Conservation (phyloP, 2,888 invertebrate genomes). For the Teleiodes luculella region DNA sequence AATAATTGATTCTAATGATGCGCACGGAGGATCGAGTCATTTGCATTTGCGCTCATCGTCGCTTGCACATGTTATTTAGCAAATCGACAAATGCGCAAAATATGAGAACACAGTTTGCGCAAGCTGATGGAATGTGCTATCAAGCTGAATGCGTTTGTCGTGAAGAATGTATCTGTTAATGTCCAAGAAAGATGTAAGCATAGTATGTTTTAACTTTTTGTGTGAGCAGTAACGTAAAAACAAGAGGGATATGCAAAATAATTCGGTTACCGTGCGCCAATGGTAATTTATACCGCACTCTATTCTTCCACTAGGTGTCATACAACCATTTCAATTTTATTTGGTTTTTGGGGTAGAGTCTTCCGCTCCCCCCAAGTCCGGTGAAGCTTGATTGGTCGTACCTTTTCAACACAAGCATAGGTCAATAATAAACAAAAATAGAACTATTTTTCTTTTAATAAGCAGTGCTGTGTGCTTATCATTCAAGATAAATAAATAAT, state of each 20-base stretch:
- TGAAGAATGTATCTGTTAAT: neutral
- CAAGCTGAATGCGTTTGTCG: neutral
- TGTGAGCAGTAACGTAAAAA: neutral
- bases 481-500: too few species aligned
- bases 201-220: neutral
- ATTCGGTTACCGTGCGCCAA: neutral
- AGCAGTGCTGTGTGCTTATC: too few species aligned
- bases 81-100: slow-evolving; percentile 42
- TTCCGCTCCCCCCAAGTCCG: too few species aligned
- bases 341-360: too few species aligned
- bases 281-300: neutral
- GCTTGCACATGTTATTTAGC: slow-evolving; percentile 46
- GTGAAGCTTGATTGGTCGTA: too few species aligned
- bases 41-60: slow-evolving; percentile 46
- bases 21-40: slow-evolving; percentile 47
- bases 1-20: slow-evolving; percentile 68
- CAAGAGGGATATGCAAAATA: neutral
- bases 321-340: too few species aligned
- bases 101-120: slow-evolving; percentile 43
- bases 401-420: too few species aligned
- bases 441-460: too few species aligned
- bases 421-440: too few species aligned
- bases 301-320: too few species aligned
- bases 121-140: slow-evolving; percentile 15
- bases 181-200: neutral